Evolutionary conservation across 1,140 invertebrate genomes (phyloP), one percentile per base, ranked within the genome.

Genomic region (Pteromalus puparum): DNA sequence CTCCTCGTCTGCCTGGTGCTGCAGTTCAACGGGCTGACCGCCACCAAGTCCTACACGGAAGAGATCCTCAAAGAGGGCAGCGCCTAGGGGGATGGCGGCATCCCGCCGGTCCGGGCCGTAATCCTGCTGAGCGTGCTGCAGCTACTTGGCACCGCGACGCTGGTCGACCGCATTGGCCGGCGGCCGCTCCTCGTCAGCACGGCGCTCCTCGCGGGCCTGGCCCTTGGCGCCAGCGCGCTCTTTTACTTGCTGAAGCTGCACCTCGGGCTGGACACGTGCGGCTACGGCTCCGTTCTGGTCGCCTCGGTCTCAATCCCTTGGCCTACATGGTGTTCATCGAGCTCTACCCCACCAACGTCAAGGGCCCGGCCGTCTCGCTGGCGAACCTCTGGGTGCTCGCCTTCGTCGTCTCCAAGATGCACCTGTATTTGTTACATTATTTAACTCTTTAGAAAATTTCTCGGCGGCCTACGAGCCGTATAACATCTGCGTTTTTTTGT

Each of bases 121-220:
- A 95, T 95, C 61, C 89, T 95, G 2, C 92, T 97, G 85, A 96
- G 96, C 83, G 90, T 94, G 12, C 93, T 96, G 9, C 96, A 96
- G 87, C 91, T n/a, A n/a, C 97, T 95, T 1, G 88, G 90, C 0
- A 92, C 93, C 0, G 90, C 91, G 1, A 75, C 90, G 1, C 85
- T 95, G 5, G 94, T 95, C 65, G 95, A 96, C 85, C 91, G 90
- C 83, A 88, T 93, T 12, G 95, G 95, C 26, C 89, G 95, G 80
- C 91, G 93, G 65, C 92, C 93, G n/a, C 86, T 96, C 0, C 90
- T 95, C 1, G 86, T 95, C 5, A 90, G 94, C 2, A 95, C 94
- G 0, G 86, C 94, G 0, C 89, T 94, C 0, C 87, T 95, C n/a
- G 94, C 94, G 13, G 89, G 92, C 1, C 70, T 95, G 0, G 93